Evolutionary conservation across 2,113 vertebrate genomes (phyloP).

Genomic region (Thymallus thymallus): DNA sequence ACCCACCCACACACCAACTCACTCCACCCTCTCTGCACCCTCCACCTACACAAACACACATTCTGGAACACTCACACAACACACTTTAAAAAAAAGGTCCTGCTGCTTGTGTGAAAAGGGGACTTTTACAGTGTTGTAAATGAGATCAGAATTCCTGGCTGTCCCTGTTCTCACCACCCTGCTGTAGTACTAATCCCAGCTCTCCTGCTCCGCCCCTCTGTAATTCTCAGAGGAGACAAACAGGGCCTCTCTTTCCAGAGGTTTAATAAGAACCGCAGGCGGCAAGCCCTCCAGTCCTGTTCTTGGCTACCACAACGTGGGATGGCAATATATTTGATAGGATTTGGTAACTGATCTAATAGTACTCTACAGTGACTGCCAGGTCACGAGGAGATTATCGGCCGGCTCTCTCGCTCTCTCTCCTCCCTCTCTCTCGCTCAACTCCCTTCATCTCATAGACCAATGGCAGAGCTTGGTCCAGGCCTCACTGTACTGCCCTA

Average conservation of each 20-base stretch:
- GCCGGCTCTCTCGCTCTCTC: slow-evolving; percentile 18
- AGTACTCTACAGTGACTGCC: slow-evolving; percentile 37
- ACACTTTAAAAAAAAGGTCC: background rate
- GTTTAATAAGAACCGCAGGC: slow-evolving; percentile 48
- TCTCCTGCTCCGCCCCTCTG: slow-evolving; percentile 34
- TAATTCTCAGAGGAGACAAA: slow-evolving; percentile 39
- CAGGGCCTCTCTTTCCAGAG: slow-evolving; percentile 18
- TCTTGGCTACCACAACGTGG: slow-evolving; percentile 30
- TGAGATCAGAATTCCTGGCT: background rate
- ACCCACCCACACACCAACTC: background rate
- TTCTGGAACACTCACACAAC: background rate
- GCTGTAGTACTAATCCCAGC: slow-evolving; percentile 52
- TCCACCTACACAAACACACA: background rate
- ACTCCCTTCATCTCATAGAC: slow-evolving; percentile 9
- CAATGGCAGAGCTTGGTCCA: slow-evolving; percentile 29
- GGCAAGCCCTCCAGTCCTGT: slow-evolving; percentile 21
- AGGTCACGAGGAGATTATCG: slow-evolving; percentile 53
- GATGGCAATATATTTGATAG: slow-evolving; percentile 59
- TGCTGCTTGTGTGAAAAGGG: background rate
- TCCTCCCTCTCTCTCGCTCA: slow-evolving; percentile 34
- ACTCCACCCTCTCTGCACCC: background rate
- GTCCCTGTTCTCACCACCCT: slow-evolving; percentile 45
- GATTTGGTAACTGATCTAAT: slow-evolving; percentile 65
- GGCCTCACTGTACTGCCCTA: slow-evolving; percentile 20
- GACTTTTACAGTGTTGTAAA: slow-evolving; percentile 29